Evolutionary conservation across 92 coral and sea anemone species (phyloP), one percentile per base, ranked within the genome.

Genomic region (Phymanthus crucifer): DNA sequence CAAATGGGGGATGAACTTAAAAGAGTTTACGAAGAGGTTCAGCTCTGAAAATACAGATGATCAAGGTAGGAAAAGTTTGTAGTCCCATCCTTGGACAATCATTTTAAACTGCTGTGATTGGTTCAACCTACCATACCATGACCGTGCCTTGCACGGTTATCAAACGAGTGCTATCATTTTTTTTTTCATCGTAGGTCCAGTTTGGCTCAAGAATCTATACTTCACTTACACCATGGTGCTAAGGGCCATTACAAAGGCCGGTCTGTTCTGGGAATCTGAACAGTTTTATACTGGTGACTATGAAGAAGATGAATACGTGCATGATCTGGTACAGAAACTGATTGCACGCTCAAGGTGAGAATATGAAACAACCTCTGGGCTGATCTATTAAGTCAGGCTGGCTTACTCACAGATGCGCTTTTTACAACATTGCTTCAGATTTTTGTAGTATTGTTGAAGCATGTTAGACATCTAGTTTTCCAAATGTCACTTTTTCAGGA

Each of bases 181-280:
- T n/a, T n/a, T n/a, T n/a, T n/a, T 26, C 68, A 24, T 61, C 1
- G 45, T 32, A 50, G 46, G 16, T 72, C 99, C 99, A 16, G 86
- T 76, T 6, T 96, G 99, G 99, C 83, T 96, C 16, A 96, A 91
- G 79, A 96, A 96, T 68, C 83, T 96, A 33, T 96, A 96, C 65
- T 96, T 96, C 54, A 89, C 91, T 0, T 96, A 93, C 90, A 89
- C 97, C 3, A 91, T 96, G 26, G 97, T 93, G 11, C 87, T 94
- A 47, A 86, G 99, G 75, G 99, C 99, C 3, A 86, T 93, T 1
- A 86, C 82, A 34, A 96, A 96, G 72, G 97, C 94, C 4, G 94
- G 97, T 0, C 90, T 90, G 2, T 96, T 89, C 78, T 96, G 99
- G 98, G 88, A 84, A 40, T 90, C 83, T 31, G 98, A 92, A 48